Evolutionary conservation across 1,140 invertebrate species (phyloP), one percentile per base, ranked within the genome.

Genomic region (Macrocentrus cingulum): DNA sequence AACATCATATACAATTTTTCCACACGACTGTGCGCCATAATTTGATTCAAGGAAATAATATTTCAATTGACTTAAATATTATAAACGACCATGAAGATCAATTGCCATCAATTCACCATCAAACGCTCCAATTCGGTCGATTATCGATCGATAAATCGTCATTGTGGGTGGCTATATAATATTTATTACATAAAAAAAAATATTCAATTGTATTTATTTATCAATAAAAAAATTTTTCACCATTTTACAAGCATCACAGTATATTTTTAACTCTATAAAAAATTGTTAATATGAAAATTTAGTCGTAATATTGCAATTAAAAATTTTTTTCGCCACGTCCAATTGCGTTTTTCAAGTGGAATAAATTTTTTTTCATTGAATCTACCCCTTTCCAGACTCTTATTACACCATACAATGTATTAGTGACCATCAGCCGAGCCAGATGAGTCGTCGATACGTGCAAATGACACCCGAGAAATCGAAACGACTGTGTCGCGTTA

Each of bases 401-500:
- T n/a, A n/a, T n/a, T n/a, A n/a, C n/a, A n/a, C n/a, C n/a, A n/a
- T n/a, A n/a, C n/a, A n/a, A n/a, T n/a, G n/a, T n/a, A n/a, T n/a
- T n/a, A n/a, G n/a, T n/a, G n/a, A n/a, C 45, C 22, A 23, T 48
- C 20, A 2, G 22, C 23, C 45, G 22, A 25, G 45, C 20, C 22
- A 48, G n/a, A 45, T 34, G 6, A 34, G 13, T 11, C 7, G 7
- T 8, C 36, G 13, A 15, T 39, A 15, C 44, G 18, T 46, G 29
- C 49, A 19, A 51, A 16, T 51, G 49, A 51, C 49, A 51, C 46
- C 25, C 49, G 32, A 51, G 49, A 37, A 51, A 51, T 51, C 32
- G 20, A 34, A 51, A 51, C 49, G 29, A 32, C 32, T 37, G 29
- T 42, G 37, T 19, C 49, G 41, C 42, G 58, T 60, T 60, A 60